Base-by-base conservation (phyloP, 2,113 vertebrate species). In the cat (Felis catus) region DNA sequence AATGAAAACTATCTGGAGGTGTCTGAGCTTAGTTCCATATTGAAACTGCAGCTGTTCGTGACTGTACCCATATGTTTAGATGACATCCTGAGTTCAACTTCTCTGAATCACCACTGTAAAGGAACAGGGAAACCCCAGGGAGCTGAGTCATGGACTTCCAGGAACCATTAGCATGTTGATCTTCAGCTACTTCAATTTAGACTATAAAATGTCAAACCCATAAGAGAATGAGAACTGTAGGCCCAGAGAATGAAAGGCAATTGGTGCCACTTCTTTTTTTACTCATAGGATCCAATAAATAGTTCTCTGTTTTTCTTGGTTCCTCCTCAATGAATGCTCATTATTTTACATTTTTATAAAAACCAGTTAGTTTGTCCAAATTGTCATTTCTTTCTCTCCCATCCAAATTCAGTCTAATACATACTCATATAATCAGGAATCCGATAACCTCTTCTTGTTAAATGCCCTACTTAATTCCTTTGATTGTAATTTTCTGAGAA, bases 341-440 rank as follows among this genome's bases (percentile, higher is more conserved):
- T 82, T 78, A 82, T 65, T 88, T 89, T 85, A 33, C 7, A 74
- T 36, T 87, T 93, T 93, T 88, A 66, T 53, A 84, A 93, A 87
- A 27, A 65, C 2, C 11, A 45, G 11, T 85, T 90, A 82, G 5
- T 92, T 25, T 83, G 53, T 87, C 55, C 48, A 93, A 84, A 91
- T 70, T 93, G 25, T 4, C 21, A 27, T 68, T 89, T 4, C 5
- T 41, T 53, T 58, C 85, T 80, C 41, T 68, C 27, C 31, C 82
- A 74, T 33, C 19, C 3, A 81, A 80, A 61, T 91, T 12, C 31
- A 65, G 70, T 48, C 11, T 63, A 61, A 25, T 11, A 53, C 29
- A 55, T 53, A 41, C 70, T 23, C 55, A 74, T 23, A 61, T 82
- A 81, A 84, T 58, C 41, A 95, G 41, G 25, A 84, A 85, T 76